phyloP scores from a whole-genome alignment of 2,113 vertebrate genomes.

The Rutilus rutilus region DNA sequence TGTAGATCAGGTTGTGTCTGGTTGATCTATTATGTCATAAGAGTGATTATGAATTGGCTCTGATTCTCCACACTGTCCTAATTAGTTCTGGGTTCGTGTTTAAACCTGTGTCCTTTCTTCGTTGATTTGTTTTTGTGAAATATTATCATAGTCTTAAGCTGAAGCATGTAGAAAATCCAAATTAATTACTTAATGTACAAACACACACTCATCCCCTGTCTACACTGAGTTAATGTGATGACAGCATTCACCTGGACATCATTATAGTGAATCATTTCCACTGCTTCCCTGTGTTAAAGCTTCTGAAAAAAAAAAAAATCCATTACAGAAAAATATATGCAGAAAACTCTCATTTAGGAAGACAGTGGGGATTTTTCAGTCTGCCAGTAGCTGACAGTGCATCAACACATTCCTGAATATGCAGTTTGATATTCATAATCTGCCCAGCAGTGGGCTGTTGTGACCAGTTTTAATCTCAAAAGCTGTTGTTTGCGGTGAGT shows the following conservation, averaged over 20 bases:
- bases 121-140: slow-evolving; percentile 76
- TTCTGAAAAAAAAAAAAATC: slow-evolving; percentile 42
- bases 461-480: slow-evolving; percentile 36
- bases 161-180: slow-evolving; percentile 73
- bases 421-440: slow-evolving; percentile 43
- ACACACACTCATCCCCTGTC: slow-evolving; percentile 66
- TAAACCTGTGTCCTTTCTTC: slow-evolving; percentile 65
- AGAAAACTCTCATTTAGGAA: slow-evolving; percentile 46
- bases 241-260: slow-evolving; percentile 71
- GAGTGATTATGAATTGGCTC: background rate
- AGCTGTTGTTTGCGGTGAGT: slow-evolving; percentile 18
- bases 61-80: slow-evolving; percentile 68
- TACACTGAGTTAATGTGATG: slow-evolving; percentile 72
- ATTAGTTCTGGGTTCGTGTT: slow-evolving; percentile 77
- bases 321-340: slow-evolving; percentile 39
- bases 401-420: slow-evolving; percentile 53
- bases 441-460: slow-evolving; percentile 27
- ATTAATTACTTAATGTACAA: slow-evolving; percentile 75
- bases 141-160: slow-evolving; percentile 75
- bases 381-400: slow-evolving; percentile 40
- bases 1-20: background rate
- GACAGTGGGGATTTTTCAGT: slow-evolving; percentile 32
- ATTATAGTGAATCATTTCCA: slow-evolving; percentile 66
- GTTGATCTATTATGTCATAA: slow-evolving; percentile 14
- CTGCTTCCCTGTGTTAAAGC: slow-evolving; percentile 33